Evolutionary conservation across 2,113 vertebrate species (phyloP).

Genomic region (Recurvirostra avosetta): DNA sequence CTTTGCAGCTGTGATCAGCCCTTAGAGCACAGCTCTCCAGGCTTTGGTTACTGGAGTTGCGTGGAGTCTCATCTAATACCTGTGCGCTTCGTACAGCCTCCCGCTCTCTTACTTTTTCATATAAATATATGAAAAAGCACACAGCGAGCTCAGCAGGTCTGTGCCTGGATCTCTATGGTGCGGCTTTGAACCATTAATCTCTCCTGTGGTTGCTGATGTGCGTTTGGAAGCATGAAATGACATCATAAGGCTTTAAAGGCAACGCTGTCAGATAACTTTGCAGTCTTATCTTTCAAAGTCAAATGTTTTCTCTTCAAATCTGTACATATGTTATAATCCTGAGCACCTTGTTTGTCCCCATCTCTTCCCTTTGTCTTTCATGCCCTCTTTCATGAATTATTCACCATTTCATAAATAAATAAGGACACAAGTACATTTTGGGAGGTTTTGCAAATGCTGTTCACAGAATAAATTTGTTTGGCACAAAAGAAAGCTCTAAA

Average conservation of each 20-base stretch:
- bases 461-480: neutral
- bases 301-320: neutral
- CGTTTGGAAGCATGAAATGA: neutral
- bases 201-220: neutral
- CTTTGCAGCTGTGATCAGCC: neutral
- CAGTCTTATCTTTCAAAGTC: neutral
- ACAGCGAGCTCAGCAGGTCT: neutral
- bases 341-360: neutral
- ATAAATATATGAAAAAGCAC: neutral
- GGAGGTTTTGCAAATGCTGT: neutral
- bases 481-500: neutral
- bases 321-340: neutral
- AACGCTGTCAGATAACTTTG: neutral
- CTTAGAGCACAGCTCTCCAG: neutral
- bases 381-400: neutral
- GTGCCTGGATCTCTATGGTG: neutral
- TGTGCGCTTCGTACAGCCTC: fast-evolving
- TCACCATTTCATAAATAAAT: neutral
- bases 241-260: neutral
- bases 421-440: neutral
- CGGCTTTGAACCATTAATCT: neutral
- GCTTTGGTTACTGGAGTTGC: neutral
- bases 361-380: neutral
- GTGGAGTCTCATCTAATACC: neutral
- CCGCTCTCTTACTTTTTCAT: neutral